These are phyloP conservation scores for Acanthosepion pharaonis DNA, from an alignment of 2,888 invertebrate genomes.

Conservation along the genomic window DNA sequence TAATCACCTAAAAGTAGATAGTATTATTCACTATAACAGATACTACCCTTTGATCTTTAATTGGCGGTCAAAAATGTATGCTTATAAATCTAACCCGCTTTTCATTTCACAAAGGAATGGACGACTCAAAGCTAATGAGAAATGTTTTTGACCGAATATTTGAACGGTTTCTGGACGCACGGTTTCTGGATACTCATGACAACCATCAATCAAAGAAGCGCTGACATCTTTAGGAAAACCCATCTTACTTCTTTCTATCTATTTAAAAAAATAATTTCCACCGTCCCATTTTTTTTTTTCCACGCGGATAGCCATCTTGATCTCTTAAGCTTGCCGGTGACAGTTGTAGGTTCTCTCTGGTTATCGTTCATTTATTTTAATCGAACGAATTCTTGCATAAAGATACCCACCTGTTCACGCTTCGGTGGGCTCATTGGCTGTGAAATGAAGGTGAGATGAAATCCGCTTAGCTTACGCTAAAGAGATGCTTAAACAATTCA, in stretches of 20 bases:
- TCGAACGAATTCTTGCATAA: not conserved
- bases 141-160: too few relatives aligned
- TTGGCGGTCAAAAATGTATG: not conserved
- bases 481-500: slow-evolving; percentile 15
- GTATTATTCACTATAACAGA: not conserved
- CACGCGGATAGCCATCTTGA: not conserved
- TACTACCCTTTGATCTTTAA: not conserved
- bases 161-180: not conserved
- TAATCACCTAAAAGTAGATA: not conserved
- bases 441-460: not conserved
- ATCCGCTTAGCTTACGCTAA: slow-evolving; percentile 1
- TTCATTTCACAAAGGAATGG: not conserved
- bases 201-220: not conserved
- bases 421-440: not conserved
- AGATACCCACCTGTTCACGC: not conserved
- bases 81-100: too few relatives aligned
- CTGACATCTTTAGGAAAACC: not conserved
- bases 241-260: not conserved
- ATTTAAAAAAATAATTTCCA: not conserved
- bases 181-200: not conserved
- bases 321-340: not conserved
- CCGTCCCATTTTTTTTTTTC: not conserved
- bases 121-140: not conserved
- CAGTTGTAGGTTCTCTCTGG: not conserved
- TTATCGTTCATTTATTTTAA: not conserved